These are phyloP conservation scores for Drosophila formosana DNA, from an alignment of 2,888 invertebrate species.

Conservation along the genomic window DNA sequence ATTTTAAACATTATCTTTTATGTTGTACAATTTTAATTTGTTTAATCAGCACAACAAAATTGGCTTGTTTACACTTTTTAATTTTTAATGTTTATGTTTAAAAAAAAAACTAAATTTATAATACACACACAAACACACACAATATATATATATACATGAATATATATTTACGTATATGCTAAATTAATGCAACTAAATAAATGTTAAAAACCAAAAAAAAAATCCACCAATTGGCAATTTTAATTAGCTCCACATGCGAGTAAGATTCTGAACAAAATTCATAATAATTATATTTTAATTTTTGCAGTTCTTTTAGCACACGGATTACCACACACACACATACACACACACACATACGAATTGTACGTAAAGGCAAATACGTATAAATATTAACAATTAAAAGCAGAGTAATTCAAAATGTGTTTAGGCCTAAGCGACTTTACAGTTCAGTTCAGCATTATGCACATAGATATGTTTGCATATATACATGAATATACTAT, in stretches of 20 bases:
- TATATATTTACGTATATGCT: constrained; percentile 68
- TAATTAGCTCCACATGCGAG: constrained; percentile 47
- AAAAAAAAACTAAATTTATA: constrained; percentile 57
- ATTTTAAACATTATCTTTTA: constrained; percentile 44
- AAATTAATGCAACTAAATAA: constrained; percentile 81
- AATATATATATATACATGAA: constrained; percentile 55
- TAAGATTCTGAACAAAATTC: constrained; percentile 11
- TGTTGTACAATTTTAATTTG: constrained; percentile 55
- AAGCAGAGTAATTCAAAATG: constrained; percentile 32
- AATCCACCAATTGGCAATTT: constrained; percentile 68
- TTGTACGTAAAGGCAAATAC: constrained; percentile 33
- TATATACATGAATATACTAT: constrained; percentile 21
- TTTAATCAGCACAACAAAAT: constrained; percentile 46
- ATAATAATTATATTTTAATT: constrained; percentile 5
- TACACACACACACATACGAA: constrained; percentile 14
- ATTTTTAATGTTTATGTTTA: constrained; percentile 54
- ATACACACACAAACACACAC: constrained; percentile 50
- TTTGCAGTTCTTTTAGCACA: constrained; percentile 43
- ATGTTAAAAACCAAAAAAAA: constrained; percentile 75
- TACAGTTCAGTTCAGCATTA: constrained; percentile 76
- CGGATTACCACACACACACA: constrained; percentile 17
- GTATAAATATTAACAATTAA: constrained; percentile 45
- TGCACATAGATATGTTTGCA: constrained; percentile 25
- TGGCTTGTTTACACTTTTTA: constrained; percentile 63
- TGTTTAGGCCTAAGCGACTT: constrained; percentile 77